Evolutionary conservation across 1,140 invertebrate genomes (phyloP).

Genomic region (Camponotus floridanus): DNA sequence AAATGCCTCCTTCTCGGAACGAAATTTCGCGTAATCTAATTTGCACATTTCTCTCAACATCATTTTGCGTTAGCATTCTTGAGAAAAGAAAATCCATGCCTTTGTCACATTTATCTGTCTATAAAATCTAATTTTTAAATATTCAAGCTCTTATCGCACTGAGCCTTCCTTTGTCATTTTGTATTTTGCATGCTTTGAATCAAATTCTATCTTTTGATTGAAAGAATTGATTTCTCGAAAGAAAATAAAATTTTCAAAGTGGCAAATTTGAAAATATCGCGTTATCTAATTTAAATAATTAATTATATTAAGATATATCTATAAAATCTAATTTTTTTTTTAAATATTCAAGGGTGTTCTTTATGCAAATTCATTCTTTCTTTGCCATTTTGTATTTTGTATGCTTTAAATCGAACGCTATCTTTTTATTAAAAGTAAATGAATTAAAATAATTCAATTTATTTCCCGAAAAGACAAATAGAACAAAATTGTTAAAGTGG

Average conservation of each 20-base stretch:
- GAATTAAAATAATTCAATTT: too few species aligned
- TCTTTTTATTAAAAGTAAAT: not conserved
- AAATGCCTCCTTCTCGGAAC: not conserved
- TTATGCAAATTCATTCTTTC: not conserved
- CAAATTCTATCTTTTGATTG: not conserved
- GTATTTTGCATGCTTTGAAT: not conserved
- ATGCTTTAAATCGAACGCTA: not conserved
- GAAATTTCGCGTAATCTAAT: not conserved
- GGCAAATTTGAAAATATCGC: not conserved
- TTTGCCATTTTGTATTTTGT: not conserved
- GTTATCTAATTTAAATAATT: not conserved
- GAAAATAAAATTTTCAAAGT: not conserved
- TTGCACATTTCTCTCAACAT: not conserved
- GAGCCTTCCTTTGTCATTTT: not conserved
- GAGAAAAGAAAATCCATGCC: not conserved
- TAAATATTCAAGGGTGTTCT: not conserved
- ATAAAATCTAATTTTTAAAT: not conserved
- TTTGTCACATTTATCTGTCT: not conserved
- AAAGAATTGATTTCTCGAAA: not conserved
- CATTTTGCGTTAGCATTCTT: not conserved
- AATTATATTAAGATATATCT: not conserved
- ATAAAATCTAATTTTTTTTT: not conserved
- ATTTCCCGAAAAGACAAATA: not conserved
- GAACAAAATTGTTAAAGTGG: not conserved
- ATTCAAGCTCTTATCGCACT: not conserved